Evolutionary conservation across 2,797 vertebrate species (phyloP), one percentile per base, ranked within the genome.

Genomic region (Molossus molossus): DNA sequence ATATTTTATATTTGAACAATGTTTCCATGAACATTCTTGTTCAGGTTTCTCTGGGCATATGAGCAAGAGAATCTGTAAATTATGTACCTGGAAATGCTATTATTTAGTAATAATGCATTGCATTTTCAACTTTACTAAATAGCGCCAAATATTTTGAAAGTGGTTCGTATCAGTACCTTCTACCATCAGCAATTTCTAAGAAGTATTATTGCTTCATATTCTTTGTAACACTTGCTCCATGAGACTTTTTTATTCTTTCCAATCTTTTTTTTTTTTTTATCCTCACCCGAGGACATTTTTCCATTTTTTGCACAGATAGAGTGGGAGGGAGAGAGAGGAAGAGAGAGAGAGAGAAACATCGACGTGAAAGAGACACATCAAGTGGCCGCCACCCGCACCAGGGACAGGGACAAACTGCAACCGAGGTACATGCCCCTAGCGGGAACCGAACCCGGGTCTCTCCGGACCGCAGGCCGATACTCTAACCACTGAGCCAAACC

Each of bases 91-190:
- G n/a, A 53, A 77, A 20, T 82, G 10, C 20, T 91, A 27, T 86
- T 92, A 53, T 75, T 83, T 57, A 33, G 53, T 88, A 58, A 37
- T 73, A 58, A 27, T 53, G n/a, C 33, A 29, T 45, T 82, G 50
- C 64, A 60, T 73, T 70, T 90, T 65, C 21, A 70, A 21, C 21
- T 55, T 73, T 57, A 62, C 62, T 55, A 79, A 83, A 75, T 73
- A 37, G 73, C 72, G 29, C 50, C 13, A 37, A 94, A 76, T 48
- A 85, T 85, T 65, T 62, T 88, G 18, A 27, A 79, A 87, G n/a
- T 69, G 23, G 15, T 57, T 83, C 7, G 2, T 79, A 55, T 50
- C n/a, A 23, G 27, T 48, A 75, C 15, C 53, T 83, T 73, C 14
- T 57, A 25, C 37, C 15, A 3, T 60, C 29, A 60, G 18, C 25